phyloP scores from a whole-genome alignment of 2,888 invertebrate genomes.

The Prosapia bicincta region DNA sequence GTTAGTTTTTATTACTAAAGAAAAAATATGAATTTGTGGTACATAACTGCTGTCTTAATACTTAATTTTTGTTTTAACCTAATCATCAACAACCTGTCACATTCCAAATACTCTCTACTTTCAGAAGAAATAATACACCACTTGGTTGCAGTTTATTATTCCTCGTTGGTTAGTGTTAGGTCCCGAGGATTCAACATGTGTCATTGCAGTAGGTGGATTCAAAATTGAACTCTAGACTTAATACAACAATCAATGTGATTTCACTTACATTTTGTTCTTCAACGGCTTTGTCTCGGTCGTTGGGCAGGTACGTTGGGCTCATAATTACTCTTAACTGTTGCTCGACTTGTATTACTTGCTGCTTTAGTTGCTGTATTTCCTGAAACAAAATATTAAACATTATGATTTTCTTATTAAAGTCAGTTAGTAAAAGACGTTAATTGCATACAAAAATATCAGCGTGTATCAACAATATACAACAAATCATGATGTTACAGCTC shows the following conservation, averaged over 20 bases:
- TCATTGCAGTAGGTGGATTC: conserved; percentile 14
- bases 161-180: background rate
- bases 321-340: conserved; percentile 79
- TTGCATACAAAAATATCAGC: too few species aligned
- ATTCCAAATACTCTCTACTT: background rate
- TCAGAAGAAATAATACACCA: background rate
- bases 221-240: background rate
- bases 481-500: too few species aligned
- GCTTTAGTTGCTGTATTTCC: conserved; percentile 80
- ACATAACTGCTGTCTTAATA: too few species aligned
- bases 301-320: conserved; percentile 78
- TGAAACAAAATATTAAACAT: too few species aligned
- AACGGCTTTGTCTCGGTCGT: conserved; percentile 75
- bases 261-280: conserved; percentile 84
- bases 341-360: conserved; percentile 81
- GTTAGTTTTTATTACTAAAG: too few species aligned
- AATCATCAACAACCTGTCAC: background rate
- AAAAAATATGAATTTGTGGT: too few species aligned
- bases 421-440: too few species aligned
- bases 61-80: background rate
- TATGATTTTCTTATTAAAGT: too few species aligned
- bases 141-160: background rate
- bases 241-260: background rate
- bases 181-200: conserved; percentile 26
- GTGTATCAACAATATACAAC: too few species aligned